Evolutionary conservation across 1,140 invertebrate species (phyloP).

Genomic region (Steinernema khuongi): DNA sequence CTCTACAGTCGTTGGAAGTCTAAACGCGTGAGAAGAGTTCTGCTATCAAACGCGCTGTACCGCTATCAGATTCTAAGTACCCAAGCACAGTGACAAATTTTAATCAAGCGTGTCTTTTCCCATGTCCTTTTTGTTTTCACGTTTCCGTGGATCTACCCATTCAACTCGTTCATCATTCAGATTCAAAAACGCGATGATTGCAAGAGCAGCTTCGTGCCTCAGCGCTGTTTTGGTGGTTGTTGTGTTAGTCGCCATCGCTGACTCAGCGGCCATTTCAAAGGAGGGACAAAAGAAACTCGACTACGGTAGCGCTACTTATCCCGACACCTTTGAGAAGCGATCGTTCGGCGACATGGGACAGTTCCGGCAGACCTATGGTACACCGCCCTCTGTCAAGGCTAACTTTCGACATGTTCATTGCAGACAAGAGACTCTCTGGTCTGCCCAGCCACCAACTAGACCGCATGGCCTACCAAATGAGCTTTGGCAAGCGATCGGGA

Average conservation of each 20-base stretch:
- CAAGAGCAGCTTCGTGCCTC: background rate
- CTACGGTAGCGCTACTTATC: background rate
- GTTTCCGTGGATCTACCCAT: background rate
- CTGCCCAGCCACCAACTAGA: background rate
- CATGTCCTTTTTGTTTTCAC: background rate
- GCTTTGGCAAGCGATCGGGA: background rate
- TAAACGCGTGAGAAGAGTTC: background rate
- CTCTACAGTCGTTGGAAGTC: background rate
- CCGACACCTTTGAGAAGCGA: background rate
- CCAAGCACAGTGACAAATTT: too few species aligned
- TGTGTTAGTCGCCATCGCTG: background rate
- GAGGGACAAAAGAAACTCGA: background rate
- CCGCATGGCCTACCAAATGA: constrained; percentile 6
- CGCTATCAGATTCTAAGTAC: too few species aligned
- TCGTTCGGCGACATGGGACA: background rate
- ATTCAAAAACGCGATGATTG: background rate
- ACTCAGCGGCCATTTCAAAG: background rate
- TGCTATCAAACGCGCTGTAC: too few species aligned
- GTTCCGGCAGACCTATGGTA: background rate
- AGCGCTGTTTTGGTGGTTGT: background rate
- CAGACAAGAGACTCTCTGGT: background rate
- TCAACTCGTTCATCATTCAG: background rate
- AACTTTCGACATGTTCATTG: background rate
- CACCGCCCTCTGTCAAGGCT: background rate
- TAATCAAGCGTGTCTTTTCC: too few species aligned